Percentiles rank a stretch among this genome's conserved stretches.
phyloP scores from a whole-genome alignment of 2,888 invertebrate species.

The Theretra japonica region DNA sequence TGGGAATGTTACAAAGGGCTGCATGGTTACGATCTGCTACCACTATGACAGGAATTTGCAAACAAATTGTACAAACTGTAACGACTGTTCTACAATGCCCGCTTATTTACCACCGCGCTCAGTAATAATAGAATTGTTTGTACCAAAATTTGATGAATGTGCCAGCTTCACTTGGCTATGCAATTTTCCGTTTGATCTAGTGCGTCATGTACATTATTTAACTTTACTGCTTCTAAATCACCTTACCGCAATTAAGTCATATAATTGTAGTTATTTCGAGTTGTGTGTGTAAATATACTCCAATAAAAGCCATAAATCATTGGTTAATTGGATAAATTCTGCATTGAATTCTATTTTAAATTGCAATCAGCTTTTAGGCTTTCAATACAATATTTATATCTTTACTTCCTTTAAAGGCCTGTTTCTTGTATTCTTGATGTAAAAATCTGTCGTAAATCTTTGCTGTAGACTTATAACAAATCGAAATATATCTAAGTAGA shows the following conservation, averaged over 20 bases:
- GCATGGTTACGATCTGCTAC: constrained; percentile 57
- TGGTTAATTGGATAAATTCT: constrained; percentile 10
- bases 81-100: neutral
- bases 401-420: constrained; percentile 19
- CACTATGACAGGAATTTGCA: constrained; percentile 52
- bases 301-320: constrained; percentile 12
- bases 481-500: neutral
- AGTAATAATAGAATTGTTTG: neutral
- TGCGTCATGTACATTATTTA: constrained; percentile 4
- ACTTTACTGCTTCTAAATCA: neutral
- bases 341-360: constrained; percentile 1
- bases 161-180: neutral
- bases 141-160: neutral
- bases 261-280: constrained; percentile 9
- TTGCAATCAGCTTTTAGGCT: constrained; percentile 10
- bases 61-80: constrained; percentile 43
- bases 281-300: constrained; percentile 1
- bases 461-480: constrained; percentile 13
- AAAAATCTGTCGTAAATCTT: constrained; percentile 18
- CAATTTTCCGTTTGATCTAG: neutral
- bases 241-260: neutral
- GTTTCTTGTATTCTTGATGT: constrained; percentile 3
- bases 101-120: neutral
- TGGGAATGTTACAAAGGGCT: constrained; percentile 52
- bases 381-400: constrained; percentile 15